Evolutionary conservation across 2,113 vertebrate species (phyloP).

Genomic region (Ictalurus punctatus): DNA sequence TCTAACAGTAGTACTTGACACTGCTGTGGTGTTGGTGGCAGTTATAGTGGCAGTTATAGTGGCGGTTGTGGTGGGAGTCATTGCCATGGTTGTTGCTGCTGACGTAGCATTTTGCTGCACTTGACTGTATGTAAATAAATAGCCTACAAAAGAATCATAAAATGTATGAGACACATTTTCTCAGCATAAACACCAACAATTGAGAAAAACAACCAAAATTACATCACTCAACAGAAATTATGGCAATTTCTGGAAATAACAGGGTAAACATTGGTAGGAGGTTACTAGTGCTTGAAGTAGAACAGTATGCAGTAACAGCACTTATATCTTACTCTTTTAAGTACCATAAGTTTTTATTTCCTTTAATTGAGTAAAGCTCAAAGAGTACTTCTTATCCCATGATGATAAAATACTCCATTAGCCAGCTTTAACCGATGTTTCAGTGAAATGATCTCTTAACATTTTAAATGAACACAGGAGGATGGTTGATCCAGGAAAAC

Average conservation of each 20-base stretch:
- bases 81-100: conserved; percentile 44
- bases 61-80: conserved; percentile 44
- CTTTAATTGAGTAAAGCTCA: not conserved
- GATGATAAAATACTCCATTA: not conserved
- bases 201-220: not conserved
- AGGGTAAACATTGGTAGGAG: not conserved
- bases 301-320: not conserved
- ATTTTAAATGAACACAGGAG: not conserved
- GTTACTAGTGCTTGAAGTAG: not conserved
- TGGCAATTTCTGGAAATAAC: not conserved
- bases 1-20: conserved; percentile 52
- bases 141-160: conserved; percentile 57
- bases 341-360: not conserved
- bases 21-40: conserved; percentile 32
- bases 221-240: not conserved
- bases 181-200: not conserved
- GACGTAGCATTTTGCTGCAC: conserved; percentile 60
- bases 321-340: not conserved
- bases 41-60: conserved; percentile 22
- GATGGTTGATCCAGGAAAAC: not conserved
- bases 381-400: not conserved
- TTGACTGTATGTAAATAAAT: conserved; percentile 70
- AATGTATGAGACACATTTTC: not conserved
- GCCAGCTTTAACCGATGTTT: not conserved
- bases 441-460: not conserved